Base-by-base conservation (phyloP, 2,113 vertebrate genomes). In the Hippocampus barbouri region DNA sequence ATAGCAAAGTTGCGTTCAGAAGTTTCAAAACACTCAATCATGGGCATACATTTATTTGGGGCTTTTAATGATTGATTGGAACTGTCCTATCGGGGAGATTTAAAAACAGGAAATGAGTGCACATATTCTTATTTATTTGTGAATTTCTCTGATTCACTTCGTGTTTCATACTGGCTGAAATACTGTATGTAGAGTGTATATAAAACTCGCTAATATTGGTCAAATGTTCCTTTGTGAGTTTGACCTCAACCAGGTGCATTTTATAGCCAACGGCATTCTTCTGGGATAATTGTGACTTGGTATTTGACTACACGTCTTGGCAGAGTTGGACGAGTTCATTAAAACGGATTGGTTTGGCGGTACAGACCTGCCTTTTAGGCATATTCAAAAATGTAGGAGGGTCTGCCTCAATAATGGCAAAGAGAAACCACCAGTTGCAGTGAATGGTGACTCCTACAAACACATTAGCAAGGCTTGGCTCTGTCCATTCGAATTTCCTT, bases 1-100 rank as follows among this genome's bases (percentile, higher is more conserved):
- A 73, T 73, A 85, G 71, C 60, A 71, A 25, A 59, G 16, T 61
- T 34, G 59, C 2, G 7, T 16, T 30, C 27, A 30, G 27, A 61
- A 30, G 59, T 20, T 61, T 61, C 1, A 30, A 61, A 61, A 61
- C 57, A 60, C 14, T 61, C 59, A 38, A 61, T 34, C 27, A 61
- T 61, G 27, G 27, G 16, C 59, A 61, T 60, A 60, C 1, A 54
- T 56, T 56, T 54, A 49, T 49, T 51, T 18, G 16, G 53, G 53
- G 21, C 12, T 9, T 61, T 18, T 8, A 34, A 61, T 61, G 59
- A 20, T 18, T 34, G 59, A 61, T 61, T 34, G 30, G 27, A 61
- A 34, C 59, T 61, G 30, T 61, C 11, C 10, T 27, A 5, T 59
- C 25, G 27, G 5, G 5, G 56, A 27, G 23, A 27, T 59, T 59